phyloP scores from a whole-genome alignment of 2,797 vertebrate species.

The Intellagama lesueurii region DNA sequence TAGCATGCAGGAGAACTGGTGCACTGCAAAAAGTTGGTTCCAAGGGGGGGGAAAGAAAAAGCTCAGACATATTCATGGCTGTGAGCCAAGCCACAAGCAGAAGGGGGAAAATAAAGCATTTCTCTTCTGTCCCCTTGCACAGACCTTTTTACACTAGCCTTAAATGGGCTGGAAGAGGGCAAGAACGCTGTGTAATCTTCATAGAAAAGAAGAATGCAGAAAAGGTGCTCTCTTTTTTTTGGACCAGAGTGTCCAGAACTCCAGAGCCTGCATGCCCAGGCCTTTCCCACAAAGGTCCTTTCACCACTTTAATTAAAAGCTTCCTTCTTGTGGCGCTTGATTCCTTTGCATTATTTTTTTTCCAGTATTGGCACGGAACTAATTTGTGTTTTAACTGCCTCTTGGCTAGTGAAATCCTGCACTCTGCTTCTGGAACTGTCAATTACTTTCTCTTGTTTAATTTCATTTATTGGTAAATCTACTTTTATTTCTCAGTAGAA shows the following conservation, averaged over 20 bases:
- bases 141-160: neutral
- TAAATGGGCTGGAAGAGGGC: too few relatives aligned
- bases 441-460: neutral
- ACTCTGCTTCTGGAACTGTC: too few relatives aligned
- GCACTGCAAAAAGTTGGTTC: slow-evolving; percentile 9
- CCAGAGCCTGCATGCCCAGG: neutral
- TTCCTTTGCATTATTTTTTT: neutral
- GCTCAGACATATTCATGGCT: neutral
- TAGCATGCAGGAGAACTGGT: neutral
- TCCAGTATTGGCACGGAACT: neutral
- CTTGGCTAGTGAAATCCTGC: neutral
- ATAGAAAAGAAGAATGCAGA: neutral
- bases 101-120: neutral
- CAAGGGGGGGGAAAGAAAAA: neutral
- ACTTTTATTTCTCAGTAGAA: neutral
- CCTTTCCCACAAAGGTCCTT: neutral
- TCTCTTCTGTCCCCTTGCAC: neutral
- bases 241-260: neutral
- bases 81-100: neutral
- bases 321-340: neutral
- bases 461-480: neutral
- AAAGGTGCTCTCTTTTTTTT: neutral
- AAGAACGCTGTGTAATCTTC: too few relatives aligned
- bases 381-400: neutral
- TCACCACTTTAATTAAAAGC: neutral